Percentiles rank a stretch among this genome's conserved stretches.
These are phyloP conservation scores for Alligator sinensis DNA, from an alignment of 2,113 vertebrate species.

Conservation along the genomic window DNA sequence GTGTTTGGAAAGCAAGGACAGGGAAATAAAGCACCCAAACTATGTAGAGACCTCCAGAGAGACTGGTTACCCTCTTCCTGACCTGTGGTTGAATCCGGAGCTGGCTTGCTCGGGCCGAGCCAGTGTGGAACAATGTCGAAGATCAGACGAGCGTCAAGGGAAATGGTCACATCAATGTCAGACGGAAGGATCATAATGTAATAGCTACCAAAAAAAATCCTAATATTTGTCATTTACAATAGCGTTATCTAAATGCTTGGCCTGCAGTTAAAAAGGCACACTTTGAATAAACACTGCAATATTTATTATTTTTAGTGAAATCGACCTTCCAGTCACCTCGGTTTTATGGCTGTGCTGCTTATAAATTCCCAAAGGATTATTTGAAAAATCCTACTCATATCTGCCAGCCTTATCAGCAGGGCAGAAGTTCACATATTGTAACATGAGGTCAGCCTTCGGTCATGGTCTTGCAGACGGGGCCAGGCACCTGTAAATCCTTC, in stretches of 20 bases:
- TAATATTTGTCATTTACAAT: conserved; percentile 83
- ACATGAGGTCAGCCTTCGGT: conserved; percentile 82
- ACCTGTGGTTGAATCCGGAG: conserved; percentile 44
- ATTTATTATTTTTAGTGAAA: conserved; percentile 86
- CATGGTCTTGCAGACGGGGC: conserved; percentile 83
- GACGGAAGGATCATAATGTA: conserved; percentile 81
- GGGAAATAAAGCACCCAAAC: background rate
- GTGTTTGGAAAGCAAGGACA: background rate
- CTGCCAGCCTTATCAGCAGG: conserved; percentile 85
- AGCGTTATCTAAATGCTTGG: conserved; percentile 80
- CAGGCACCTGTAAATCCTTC: conserved; percentile 86
- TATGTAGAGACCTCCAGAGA: background rate
- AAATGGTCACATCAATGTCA: conserved; percentile 68
- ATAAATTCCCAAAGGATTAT: conserved; percentile 85
- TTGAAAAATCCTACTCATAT: conserved; percentile 81
- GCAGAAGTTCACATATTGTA: conserved; percentile 85
- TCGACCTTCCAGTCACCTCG: conserved; percentile 85
- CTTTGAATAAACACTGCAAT: conserved; percentile 83
- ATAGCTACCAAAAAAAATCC: conserved; percentile 75
- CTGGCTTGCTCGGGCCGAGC: conserved; percentile 25
- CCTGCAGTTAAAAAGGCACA: conserved; percentile 80
- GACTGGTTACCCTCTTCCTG: conserved; percentile 58
- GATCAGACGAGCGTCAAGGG: conserved; percentile 55
- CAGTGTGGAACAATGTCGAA: conserved; percentile 57
- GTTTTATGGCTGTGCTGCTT: conserved; percentile 82